Base-by-base conservation (phyloP, 2,888 invertebrate species). In the Cryptus viduatorius region DNA sequence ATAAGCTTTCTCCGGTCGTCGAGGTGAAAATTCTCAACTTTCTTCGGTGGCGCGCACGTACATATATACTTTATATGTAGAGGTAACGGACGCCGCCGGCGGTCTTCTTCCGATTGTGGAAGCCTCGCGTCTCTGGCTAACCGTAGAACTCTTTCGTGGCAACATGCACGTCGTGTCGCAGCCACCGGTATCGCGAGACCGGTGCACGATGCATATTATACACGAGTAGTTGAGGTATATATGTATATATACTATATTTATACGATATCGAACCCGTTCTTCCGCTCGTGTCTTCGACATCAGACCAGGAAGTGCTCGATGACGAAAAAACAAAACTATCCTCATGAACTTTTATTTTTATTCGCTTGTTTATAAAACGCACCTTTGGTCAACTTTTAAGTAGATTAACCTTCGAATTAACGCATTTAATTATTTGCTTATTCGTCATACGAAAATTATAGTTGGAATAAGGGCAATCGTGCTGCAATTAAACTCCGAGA, bases 11-110 rank as follows among this genome's bases (percentile, higher is more conserved):
- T 86, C 87, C 86, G 83, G 65, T 84, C 84, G 81, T 61, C 84
- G 68, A 85, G 84, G 87, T 87, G 86, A 87, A 87, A 87, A 87
- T 87, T 87, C 86, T 81, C 86, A 86, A 87, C 87, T 87, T 87
- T 87, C 87, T 87, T 87, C 84, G 76, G 64, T 65, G 81, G 64
- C 24, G 19, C 59, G 8, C 50, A 4, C 44, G 19, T 72, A 59
- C 44, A 59, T 68, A 24, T 31, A 59, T 16, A 65, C 12, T 14
- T 16, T 61, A 44, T 69, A 53, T 65, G 50, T 48, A 24, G 10
- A 37, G 37, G 37, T 37, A 37, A 37, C 37, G 64, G 56, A 42
- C 29, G 53, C 67, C 77, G 50, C 37, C 80, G 68, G 76, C 72
- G 59, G 68, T 84, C 84, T 77, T 84, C 84, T 77, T 84, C 80